Conservation (phyloP, 2,888 invertebrate species). For the Noctua janthina region DNA sequence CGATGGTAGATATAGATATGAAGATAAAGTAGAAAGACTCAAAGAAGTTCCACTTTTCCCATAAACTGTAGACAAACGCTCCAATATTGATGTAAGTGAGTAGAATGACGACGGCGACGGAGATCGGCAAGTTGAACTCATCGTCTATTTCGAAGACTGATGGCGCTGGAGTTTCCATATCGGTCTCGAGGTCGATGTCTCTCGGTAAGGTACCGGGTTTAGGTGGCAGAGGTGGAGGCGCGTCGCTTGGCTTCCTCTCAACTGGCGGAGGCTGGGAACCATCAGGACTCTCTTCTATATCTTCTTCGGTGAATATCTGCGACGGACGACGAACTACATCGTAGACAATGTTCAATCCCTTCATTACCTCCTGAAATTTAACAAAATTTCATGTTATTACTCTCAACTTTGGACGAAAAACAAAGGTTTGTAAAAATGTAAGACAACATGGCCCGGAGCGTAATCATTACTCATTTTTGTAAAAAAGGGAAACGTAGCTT, state of each 20-base stretch:
- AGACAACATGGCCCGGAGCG: constrained; percentile 72
- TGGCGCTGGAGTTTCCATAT: constrained; percentile 94
- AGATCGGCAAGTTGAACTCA: constrained; percentile 98
- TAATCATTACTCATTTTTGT: constrained; percentile 77
- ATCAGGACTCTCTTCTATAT: constrained; percentile 73
- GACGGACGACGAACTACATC: constrained; percentile 95
- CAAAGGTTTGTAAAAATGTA: constrained; percentile 67
- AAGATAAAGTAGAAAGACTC: constrained; percentile 99
- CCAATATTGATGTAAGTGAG: constrained; percentile 96
- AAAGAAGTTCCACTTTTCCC: constrained; percentile 97
- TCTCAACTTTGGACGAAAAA: constrained; percentile 51
- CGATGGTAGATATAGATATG: constrained; percentile 98
- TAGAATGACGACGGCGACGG: constrained; percentile 95
- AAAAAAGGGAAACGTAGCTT: constrained; percentile 73
- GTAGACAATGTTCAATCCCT: constrained; percentile 95
- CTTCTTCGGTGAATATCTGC: constrained; percentile 91
- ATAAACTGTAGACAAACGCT: constrained; percentile 93
- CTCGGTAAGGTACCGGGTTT: constrained; percentile 78
- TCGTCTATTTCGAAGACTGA: constrained; percentile 96
- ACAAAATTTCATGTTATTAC: constrained; percentile 42
- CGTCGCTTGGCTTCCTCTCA: constrained; percentile 82
- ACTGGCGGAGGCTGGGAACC: constrained; percentile 73
- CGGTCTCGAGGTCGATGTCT: constrained; percentile 86
- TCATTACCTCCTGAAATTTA: constrained; percentile 93
- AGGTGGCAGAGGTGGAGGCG: constrained; percentile 85